Evolutionary conservation across 2,888 invertebrate genomes (phyloP).

Genomic region (Schizaphis graminum): DNA sequence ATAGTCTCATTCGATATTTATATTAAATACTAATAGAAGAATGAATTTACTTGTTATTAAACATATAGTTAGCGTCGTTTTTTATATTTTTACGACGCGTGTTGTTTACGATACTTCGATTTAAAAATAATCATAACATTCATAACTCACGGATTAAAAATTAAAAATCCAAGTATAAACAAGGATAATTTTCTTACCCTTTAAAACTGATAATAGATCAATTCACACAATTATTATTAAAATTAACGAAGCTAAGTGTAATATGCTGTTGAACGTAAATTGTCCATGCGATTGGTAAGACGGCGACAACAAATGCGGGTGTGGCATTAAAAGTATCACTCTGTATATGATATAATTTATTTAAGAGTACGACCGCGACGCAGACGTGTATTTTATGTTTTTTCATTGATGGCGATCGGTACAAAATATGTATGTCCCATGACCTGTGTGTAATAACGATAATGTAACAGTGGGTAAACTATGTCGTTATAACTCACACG

Average conservation of each 20-base stretch:
- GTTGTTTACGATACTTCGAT: background rate
- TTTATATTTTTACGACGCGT: background rate
- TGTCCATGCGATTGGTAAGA: background rate
- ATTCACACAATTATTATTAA: background rate
- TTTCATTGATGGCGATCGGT: background rate
- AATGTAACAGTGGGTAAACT: background rate
- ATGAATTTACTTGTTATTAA: background rate
- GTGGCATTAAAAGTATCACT: background rate
- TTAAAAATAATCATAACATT: background rate
- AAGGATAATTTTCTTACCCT: background rate
- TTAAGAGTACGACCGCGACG: background rate
- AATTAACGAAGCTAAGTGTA: background rate
- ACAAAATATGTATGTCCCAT: conserved; percentile 4
- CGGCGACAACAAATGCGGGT: background rate
- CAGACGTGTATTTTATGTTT: background rate
- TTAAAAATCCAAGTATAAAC: background rate
- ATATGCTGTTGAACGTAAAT: background rate
- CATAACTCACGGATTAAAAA: background rate
- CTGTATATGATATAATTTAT: background rate
- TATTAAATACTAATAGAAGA: background rate
- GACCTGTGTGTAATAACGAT: background rate
- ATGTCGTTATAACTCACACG: background rate
- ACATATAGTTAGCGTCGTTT: background rate
- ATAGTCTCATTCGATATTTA: background rate
- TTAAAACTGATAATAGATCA: background rate